phyloP scores from a whole-genome alignment of 2,113 vertebrate species.

The Albula glossodonta region DNA sequence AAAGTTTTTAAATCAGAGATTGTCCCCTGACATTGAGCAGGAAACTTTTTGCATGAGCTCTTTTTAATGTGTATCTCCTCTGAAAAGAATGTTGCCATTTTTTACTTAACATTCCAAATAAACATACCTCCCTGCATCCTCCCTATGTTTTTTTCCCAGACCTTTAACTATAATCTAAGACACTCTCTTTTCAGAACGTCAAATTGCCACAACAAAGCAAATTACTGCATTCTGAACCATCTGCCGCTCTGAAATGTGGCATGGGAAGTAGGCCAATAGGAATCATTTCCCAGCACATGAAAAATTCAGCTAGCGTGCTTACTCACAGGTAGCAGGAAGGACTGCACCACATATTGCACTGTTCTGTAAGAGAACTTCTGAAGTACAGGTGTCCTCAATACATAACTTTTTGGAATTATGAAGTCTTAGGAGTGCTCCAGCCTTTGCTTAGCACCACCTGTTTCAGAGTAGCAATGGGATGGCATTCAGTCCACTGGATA shows the following conservation, averaged over 20 bases:
- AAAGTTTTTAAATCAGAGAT: too few species aligned
- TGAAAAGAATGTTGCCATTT: not conserved
- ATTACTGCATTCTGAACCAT: conserved; percentile 29
- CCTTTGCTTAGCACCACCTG: too few species aligned
- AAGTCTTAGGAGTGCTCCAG: too few species aligned
- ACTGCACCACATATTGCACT: not conserved
- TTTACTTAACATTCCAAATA: not conserved
- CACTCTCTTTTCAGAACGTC: conserved; percentile 10
- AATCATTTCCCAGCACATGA: conserved; percentile 8
- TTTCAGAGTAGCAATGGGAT: not conserved
- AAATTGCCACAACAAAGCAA: conserved; percentile 24
- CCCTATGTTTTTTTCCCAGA: not conserved
- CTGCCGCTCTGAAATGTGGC: conserved; percentile 1
- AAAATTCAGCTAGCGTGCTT: conserved; percentile 26
- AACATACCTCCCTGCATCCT: not conserved
- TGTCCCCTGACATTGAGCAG: too few species aligned
- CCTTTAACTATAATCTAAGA: not conserved
- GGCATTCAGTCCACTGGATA: not conserved
- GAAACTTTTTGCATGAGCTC: not conserved
- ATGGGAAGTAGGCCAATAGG: conserved; percentile 22
- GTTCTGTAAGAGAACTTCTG: not conserved
- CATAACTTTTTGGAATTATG: conserved; percentile 12
- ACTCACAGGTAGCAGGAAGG: not conserved
- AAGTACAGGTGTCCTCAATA: not conserved
- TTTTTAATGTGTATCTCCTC: not conserved